phyloP scores from a whole-genome alignment of 2,797 vertebrate species.

The Oophaga sylvatica region DNA sequence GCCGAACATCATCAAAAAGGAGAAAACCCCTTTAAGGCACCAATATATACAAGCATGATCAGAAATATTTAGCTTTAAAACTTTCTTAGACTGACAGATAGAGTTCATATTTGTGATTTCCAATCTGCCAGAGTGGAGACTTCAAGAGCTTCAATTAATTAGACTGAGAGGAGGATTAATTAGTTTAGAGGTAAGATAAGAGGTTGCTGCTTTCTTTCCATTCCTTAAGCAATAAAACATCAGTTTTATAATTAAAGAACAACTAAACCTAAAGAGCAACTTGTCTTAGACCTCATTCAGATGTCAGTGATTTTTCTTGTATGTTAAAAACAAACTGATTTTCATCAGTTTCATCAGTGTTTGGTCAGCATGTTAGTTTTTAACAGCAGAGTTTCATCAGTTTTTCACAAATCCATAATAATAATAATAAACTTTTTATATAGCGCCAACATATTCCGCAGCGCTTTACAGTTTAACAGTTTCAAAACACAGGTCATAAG shows the following conservation, averaged over 20 bases:
- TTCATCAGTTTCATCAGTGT: too few species aligned
- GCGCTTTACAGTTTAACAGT: too few species aligned
- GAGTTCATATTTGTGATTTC: slow-evolving; percentile 35
- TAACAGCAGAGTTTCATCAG: too few species aligned
- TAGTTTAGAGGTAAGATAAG: slow-evolving; percentile 37
- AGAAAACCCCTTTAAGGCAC: too few species aligned
- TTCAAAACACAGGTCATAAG: too few species aligned
- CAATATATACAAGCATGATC: neutral
- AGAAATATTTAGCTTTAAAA: slow-evolving; percentile 1
- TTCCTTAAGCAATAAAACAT: slow-evolving; percentile 9
- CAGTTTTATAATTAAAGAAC: neutral
- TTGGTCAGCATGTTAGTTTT: too few species aligned
- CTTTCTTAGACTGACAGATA: slow-evolving; percentile 13
- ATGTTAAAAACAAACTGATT: too few species aligned
- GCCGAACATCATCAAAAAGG: too few species aligned
- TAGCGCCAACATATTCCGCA: too few species aligned
- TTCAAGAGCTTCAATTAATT: slow-evolving; percentile 47
- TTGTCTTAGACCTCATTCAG: neutral
- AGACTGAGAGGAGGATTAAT: slow-evolving; percentile 47
- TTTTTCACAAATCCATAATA: too few species aligned
- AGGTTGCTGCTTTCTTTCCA: slow-evolving; percentile 13
- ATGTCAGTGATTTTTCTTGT: neutral
- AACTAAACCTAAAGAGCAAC: neutral
- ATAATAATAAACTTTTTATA: too few species aligned
- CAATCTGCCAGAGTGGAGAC: slow-evolving; percentile 26